Percentiles rank a stretch among this genome's conserved stretches.
These are phyloP conservation scores for Acanthurus leucopareius DNA, from an alignment of 2,797 vertebrate genomes.

Conservation along the genomic window DNA sequence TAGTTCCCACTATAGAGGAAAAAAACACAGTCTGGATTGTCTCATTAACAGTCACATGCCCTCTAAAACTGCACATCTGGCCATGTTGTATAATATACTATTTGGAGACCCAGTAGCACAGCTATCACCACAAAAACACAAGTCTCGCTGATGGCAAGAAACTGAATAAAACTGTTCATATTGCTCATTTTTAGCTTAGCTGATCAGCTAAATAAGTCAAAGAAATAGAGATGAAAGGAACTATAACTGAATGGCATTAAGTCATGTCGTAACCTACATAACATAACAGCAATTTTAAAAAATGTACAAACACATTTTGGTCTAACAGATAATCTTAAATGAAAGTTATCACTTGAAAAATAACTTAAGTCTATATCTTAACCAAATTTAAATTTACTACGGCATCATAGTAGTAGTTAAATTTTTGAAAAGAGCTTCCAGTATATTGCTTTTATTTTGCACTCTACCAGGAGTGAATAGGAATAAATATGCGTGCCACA, in stretches of 20 bases:
- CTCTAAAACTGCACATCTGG: conserved; percentile 79
- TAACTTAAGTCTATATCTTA: not conserved
- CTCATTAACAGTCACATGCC: conserved; percentile 74
- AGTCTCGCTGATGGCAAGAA: conserved; percentile 25
- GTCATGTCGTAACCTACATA: not conserved
- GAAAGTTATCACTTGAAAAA: not conserved
- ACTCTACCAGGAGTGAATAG: not conserved
- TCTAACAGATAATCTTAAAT: not conserved
- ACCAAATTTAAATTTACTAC: not conserved
- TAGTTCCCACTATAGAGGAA: conserved; percentile 42
- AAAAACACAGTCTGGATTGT: conserved; percentile 23
- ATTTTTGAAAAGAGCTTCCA: not conserved
- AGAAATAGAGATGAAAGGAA: not conserved
- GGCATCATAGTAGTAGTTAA: not conserved
- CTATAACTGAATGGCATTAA: not conserved
- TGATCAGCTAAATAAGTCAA: conserved; percentile 17
- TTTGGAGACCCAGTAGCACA: conserved; percentile 56
- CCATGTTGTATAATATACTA: conserved; percentile 73
- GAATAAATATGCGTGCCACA: not conserved
- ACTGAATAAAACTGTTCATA: conserved; percentile 19
- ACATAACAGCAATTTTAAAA: not conserved
- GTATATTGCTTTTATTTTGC: too few species aligned
- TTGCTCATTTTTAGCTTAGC: conserved; percentile 21
- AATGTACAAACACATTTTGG: not conserved
- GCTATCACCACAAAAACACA: conserved; percentile 64